Evolutionary conservation across 2,113 vertebrate species (phyloP).

Genomic region (Seriola rivoliana): DNA sequence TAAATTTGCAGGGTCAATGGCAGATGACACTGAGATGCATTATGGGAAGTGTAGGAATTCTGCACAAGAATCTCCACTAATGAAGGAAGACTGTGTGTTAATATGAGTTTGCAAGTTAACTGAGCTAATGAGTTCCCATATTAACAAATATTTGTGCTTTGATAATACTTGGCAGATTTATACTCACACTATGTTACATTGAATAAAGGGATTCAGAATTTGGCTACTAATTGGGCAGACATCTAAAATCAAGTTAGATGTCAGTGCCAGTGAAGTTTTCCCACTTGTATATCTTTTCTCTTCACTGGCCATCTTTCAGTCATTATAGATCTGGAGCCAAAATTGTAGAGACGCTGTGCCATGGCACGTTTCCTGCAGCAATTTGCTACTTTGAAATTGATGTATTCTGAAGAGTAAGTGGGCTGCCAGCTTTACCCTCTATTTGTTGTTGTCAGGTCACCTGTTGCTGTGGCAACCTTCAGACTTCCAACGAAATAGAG

Average conservation of each 20-base stretch:
- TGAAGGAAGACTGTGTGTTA: too few relatives aligned
- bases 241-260: neutral
- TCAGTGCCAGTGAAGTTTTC: neutral
- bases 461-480: constrained; percentile 54
- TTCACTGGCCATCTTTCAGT: neutral
- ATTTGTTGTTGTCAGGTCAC: constrained; percentile 33
- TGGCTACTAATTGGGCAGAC: neutral
- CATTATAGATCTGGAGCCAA: neutral
- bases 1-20: too few relatives aligned
- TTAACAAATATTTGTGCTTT: too few relatives aligned
- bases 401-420: constrained; percentile 5
- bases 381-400: constrained; percentile 18
- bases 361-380: constrained; percentile 34
- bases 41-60: neutral
- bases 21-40: neutral
- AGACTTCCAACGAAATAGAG: constrained; percentile 3
- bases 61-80: too few relatives aligned
- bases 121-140: too few relatives aligned
- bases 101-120: too few relatives aligned
- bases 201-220: neutral
- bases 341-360: constrained; percentile 27
- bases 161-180: too few relatives aligned
- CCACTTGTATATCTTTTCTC: neutral
- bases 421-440: neutral
- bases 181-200: too few relatives aligned